A percentile compares a stretch with the other conserved stretches of the same genome.
Evolutionary conservation across 2,113 vertebrate species (phyloP).

Genomic region (Lophura nycthemera): DNA sequence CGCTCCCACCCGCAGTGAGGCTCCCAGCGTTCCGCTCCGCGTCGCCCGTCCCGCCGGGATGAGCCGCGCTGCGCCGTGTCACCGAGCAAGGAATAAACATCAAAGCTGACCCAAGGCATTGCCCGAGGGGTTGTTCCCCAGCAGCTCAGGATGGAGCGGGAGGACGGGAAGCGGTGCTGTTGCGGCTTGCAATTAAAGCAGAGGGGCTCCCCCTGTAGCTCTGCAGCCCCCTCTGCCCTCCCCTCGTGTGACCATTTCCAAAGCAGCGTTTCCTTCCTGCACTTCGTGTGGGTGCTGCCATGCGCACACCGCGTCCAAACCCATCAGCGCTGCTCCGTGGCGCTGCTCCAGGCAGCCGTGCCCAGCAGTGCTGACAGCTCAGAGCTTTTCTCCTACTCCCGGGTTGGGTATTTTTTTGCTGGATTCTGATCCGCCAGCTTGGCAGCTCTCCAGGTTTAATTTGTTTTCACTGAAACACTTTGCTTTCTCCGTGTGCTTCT

Average conservation of each 20-base stretch:
- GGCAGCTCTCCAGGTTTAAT: conserved; percentile 1
- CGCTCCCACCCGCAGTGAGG: background rate
- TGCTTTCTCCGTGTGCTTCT: background rate
- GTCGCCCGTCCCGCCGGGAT: background rate
- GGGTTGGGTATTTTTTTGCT: background rate
- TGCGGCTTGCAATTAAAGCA: background rate
- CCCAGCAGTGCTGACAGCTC: background rate
- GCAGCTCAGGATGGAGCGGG: background rate
- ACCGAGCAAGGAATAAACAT: conserved; percentile 49
- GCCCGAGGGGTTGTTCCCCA: background rate
- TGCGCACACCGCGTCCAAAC: background rate
- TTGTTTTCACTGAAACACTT: background rate
- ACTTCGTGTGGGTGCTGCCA: background rate
- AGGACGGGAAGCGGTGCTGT: background rate
- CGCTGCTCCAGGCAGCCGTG: background rate
- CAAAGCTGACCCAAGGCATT: background rate
- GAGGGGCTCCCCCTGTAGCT: accelerated
- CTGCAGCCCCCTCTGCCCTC: background rate
- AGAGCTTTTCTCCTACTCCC: conserved; percentile 12
- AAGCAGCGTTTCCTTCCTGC: background rate
- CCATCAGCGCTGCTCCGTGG: background rate
- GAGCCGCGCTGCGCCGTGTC: background rate
- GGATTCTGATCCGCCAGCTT: background rate
- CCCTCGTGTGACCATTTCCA: accelerated
- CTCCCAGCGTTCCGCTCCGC: background rate